phyloP scores from a whole-genome alignment of 2,888 invertebrate species.

The Andrena fulva region DNA sequence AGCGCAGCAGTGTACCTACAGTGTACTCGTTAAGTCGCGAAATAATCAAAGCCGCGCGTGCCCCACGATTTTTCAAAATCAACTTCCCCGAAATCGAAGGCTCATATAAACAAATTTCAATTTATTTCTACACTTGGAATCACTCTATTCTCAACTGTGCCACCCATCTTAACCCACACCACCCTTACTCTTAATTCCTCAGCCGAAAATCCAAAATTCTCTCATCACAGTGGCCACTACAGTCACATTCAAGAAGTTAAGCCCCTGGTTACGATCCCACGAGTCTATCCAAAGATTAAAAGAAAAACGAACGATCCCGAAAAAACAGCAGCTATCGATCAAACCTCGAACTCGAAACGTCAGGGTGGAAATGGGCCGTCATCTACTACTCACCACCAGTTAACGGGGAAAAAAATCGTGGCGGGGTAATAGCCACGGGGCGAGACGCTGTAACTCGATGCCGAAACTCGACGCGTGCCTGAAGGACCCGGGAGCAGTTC shows the following conservation, averaged over 20 bases:
- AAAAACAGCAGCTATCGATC: conserved; percentile 74
- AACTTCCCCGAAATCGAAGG: too few species aligned
- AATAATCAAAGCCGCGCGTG: too few species aligned
- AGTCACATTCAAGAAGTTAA: not conserved
- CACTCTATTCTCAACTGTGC: too few species aligned
- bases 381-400: conserved; percentile 45
- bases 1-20: too few species aligned
- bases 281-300: conserved; percentile 39
- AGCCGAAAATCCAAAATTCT: not conserved
- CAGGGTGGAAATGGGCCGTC: conserved; percentile 65
- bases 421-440: conserved; percentile 71
- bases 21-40: too few species aligned
- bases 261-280: conserved; percentile 37
- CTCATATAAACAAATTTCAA: too few species aligned
- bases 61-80: too few species aligned
- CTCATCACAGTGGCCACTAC: not conserved
- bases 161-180: too few species aligned
- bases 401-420: conserved; percentile 57
- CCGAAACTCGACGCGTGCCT: conserved; percentile 62
- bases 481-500: conserved; percentile 44
- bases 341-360: conserved; percentile 61
- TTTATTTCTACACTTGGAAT: too few species aligned
- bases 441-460: conserved; percentile 70
- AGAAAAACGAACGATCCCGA: not conserved
- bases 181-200: not conserved